A percentile compares a stretch with the other conserved stretches of the same genome.
phyloP scores from a whole-genome alignment of 2,113 vertebrate species.

The Nerophis ophidion region DNA sequence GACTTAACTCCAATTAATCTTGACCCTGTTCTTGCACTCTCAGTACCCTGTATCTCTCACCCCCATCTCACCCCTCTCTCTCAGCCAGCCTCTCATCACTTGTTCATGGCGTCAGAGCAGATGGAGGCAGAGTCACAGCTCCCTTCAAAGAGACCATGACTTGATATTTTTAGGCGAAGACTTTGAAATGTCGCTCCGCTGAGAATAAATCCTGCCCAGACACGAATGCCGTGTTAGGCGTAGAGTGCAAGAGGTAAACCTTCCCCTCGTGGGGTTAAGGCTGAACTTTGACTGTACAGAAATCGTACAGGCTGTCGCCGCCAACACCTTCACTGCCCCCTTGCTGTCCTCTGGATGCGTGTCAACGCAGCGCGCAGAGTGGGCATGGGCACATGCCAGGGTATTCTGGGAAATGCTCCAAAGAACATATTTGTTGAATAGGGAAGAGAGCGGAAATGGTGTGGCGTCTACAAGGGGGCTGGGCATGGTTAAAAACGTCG shows the following conservation, averaged over 20 bases:
- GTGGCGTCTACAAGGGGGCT: constrained; percentile 62
- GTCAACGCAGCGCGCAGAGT: constrained; percentile 66
- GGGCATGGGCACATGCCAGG: constrained; percentile 67
- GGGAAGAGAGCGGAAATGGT: constrained; percentile 79
- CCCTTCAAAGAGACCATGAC: constrained; percentile 53
- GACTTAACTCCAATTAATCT: not conserved
- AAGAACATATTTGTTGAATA: constrained; percentile 77
- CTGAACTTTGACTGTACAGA: constrained; percentile 24
- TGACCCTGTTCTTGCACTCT: constrained; percentile 17
- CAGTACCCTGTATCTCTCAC: constrained; percentile 38
- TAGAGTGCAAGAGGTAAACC: constrained; percentile 17
- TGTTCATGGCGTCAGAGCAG: constrained; percentile 54
- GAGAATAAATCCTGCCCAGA: constrained; percentile 44
- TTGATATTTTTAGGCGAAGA: constrained; percentile 47
- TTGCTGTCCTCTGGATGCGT: constrained; percentile 66
- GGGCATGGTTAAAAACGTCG: constrained; percentile 39
- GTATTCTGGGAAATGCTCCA: constrained; percentile 74
- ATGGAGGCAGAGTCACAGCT: constrained; percentile 47
- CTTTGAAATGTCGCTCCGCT: constrained; percentile 24
- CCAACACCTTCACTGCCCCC: constrained; percentile 49
- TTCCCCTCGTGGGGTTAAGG: constrained; percentile 4
- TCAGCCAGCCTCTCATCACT: constrained; percentile 57
- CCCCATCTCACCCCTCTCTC: constrained; percentile 48
- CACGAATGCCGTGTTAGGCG: constrained; percentile 37
- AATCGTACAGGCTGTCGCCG: constrained; percentile 34